These are phyloP conservation scores for Spodoptera picta DNA, from an alignment of 2,888 invertebrate genomes.

Conservation along the genomic window DNA sequence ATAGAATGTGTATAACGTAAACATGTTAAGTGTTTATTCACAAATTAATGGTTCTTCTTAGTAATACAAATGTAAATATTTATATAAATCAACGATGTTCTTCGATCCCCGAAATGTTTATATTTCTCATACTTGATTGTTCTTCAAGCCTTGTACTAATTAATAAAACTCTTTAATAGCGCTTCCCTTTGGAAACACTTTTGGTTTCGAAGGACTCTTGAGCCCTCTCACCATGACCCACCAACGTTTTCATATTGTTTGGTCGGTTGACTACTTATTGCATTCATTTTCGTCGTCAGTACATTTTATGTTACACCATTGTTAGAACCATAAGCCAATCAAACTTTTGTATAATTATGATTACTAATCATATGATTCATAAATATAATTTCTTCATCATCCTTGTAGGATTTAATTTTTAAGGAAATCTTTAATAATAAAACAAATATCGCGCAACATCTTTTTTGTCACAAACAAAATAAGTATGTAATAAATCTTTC, in stretches of 20 bases:
- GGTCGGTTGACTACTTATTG: slow-evolving; percentile 21
- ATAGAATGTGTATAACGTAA: slow-evolving; percentile 3
- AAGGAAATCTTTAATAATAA: too few relatives aligned
- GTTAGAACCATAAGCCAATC: too few relatives aligned
- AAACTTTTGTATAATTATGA: too few relatives aligned
- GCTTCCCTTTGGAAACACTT: slow-evolving; percentile 39
- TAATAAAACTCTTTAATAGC: slow-evolving; percentile 52
- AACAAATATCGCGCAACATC: slow-evolving; percentile 6
- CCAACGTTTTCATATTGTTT: slow-evolving; percentile 34
- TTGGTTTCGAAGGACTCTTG: slow-evolving; percentile 29
- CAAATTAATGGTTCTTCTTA: slow-evolving; percentile 20
- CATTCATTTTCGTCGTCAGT: slow-evolving; percentile 7
- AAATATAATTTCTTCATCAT: too few relatives aligned
- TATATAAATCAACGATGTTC: slow-evolving; percentile 19
- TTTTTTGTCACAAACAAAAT: slow-evolving; percentile 8
- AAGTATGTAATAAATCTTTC: slow-evolving; percentile 1
- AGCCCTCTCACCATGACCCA: slow-evolving; percentile 47
- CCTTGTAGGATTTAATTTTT: too few relatives aligned
- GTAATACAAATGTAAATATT: slow-evolving; percentile 30
- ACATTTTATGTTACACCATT: neutral
- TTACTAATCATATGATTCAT: too few relatives aligned
- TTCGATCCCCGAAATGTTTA: slow-evolving; percentile 37
- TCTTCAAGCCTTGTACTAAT: slow-evolving; percentile 45
- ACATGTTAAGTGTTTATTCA: slow-evolving; percentile 10
- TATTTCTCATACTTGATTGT: slow-evolving; percentile 35